A percentile compares a stretch with the other conserved stretches of the same genome.
phyloP scores from a whole-genome alignment of 2,888 invertebrate species.

The Linnaemya vulpina region DNA sequence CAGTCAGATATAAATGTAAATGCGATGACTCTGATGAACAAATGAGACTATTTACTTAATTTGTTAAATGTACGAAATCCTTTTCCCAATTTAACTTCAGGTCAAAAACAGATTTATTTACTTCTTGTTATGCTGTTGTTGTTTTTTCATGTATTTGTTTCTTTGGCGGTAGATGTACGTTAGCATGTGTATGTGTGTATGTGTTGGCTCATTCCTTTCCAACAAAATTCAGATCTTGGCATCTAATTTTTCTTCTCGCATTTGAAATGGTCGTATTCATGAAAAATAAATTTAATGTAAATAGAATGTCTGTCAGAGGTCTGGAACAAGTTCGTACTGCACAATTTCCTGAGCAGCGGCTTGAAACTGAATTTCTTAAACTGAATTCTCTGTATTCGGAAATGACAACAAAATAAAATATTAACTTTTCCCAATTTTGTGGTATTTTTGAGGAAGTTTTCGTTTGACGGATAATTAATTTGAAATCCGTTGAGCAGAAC shows the following conservation, averaged over 20 bases:
- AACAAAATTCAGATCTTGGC: constrained; percentile 38
- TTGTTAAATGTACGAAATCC: constrained; percentile 71
- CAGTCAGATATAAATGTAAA: constrained; percentile 51
- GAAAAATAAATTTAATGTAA: constrained; percentile 39
- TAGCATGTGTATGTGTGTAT: background rate
- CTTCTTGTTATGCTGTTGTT: constrained; percentile 50
- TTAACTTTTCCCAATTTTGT: background rate
- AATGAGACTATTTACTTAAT: constrained; percentile 72
- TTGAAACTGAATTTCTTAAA: no score
- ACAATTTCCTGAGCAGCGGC: background rate
- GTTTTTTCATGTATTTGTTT: constrained; percentile 1
- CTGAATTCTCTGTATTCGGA: no score
- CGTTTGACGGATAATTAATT: no score
- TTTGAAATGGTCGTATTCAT: background rate
- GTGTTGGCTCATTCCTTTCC: background rate
- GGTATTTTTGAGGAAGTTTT: no score
- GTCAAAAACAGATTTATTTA: constrained; percentile 72
- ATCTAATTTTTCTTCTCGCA: constrained; percentile 28
- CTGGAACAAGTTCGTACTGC: background rate
- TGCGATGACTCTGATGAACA: constrained; percentile 65
- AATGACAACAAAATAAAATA: background rate
- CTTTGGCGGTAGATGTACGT: background rate
- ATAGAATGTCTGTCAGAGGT: constrained; percentile 2
- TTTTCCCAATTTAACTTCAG: constrained; percentile 70
- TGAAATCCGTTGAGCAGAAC: no score